Evolutionary conservation across 2,797 vertebrate genomes (phyloP), one percentile per base, ranked within the genome.

Genomic region (Craterocephalus amniculus): DNA sequence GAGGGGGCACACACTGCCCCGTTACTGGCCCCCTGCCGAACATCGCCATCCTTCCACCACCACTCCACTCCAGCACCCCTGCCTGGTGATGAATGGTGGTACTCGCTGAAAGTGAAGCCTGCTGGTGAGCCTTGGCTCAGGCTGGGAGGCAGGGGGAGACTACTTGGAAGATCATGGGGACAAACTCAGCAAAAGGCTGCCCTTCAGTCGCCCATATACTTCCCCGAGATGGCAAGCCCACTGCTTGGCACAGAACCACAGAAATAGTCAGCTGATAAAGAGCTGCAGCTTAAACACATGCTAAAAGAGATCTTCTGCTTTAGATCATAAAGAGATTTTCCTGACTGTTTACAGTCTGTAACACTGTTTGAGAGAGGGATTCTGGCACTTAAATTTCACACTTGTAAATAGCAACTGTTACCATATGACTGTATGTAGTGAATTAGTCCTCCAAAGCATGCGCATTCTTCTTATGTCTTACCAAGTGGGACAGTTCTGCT

Each of bases 61-160:
- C n/a, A 63, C 29, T 32, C 60, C 26, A 32, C 49, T 63, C 74
- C 78, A 83, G 88, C 81, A 86, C 89, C 93, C 93, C 93, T 92
- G 91, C 89, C 78, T 88, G 74, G 89, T 95, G 94, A 95, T 95
- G 93, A 95, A 95, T 95, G 91, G 91, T 89, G 91, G 85, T 88
- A 91, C 90, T 94, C 86, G 92, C 91, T 88, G 90, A 93, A 94
- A 94, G 91, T 93, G 93, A 95, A 94, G 93, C 90, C 87, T 91
- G 87, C 92, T 91, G 89, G 92, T 86, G 91, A 90, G 88, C 80
- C 85, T 94, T 93, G 91, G 93, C 91, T 91, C 68, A 76, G 87
- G 77, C 77, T 57, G 31, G 81, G 79, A 85, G 81, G 82, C 83
- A 69, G 66, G 69, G 83, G 81, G 86, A 81, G 84, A 79, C 87